Conservation (phyloP, 1,140 invertebrate genomes). For the Heterodera schachtii region DNA sequence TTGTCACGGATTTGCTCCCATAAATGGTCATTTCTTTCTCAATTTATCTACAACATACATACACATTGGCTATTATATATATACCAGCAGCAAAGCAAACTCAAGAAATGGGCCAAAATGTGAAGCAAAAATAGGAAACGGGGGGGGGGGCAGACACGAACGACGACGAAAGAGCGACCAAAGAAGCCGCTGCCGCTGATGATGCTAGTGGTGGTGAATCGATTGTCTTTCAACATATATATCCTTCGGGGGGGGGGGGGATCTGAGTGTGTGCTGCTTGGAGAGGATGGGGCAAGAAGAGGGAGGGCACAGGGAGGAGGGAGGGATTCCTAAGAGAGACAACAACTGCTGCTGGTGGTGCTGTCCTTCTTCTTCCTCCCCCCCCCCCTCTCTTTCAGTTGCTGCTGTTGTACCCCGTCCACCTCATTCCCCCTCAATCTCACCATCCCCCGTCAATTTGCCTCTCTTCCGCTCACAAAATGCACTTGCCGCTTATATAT, state of each 20-base stretch:
- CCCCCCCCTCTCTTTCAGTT: no score
- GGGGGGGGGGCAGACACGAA: background rate
- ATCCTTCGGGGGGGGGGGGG: background rate
- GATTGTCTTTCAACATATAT: slow-evolving; percentile 1
- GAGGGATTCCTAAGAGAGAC: background rate
- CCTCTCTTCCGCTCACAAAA: background rate
- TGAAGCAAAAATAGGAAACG: background rate
- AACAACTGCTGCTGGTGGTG: background rate
- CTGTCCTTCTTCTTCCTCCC: no score
- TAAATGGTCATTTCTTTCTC: no score
- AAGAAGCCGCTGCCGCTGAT: no score
- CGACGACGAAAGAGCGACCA: background rate
- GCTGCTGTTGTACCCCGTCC: no score
- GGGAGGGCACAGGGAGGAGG: no score
- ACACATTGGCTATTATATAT: no score
- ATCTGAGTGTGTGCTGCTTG: background rate
- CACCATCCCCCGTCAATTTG: no score
- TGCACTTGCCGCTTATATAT: background rate
- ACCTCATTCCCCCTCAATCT: no score
- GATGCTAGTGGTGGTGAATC: background rate
- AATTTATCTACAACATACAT: no score
- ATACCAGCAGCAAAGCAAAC: background rate
- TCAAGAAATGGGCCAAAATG: background rate
- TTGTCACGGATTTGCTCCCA: no score
- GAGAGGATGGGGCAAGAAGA: background rate